Percentiles rank a stretch among this genome's conserved stretches.
These are phyloP conservation scores for Pecten maximus DNA, from an alignment of 2,888 invertebrate species.

Conservation along the genomic window DNA sequence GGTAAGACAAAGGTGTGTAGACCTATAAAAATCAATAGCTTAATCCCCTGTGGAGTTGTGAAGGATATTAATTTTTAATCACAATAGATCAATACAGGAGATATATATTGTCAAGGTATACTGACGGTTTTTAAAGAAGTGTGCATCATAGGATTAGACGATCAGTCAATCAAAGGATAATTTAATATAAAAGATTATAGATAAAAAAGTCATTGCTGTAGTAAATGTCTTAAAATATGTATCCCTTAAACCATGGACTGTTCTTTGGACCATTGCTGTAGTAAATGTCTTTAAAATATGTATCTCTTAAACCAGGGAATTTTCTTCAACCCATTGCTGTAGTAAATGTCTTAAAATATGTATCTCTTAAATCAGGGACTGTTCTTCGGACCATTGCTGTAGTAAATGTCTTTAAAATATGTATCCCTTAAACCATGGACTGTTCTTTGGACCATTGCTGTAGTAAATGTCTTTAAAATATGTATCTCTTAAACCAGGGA, in stretches of 20 bases:
- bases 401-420: too few relatives aligned
- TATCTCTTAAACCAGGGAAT: too few relatives aligned
- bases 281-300: too few relatives aligned
- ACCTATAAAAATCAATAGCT: background rate
- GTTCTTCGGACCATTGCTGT: too few relatives aligned
- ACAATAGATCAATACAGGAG: background rate
- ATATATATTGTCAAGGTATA: background rate
- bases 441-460: too few relatives aligned
- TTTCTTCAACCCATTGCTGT: too few relatives aligned
- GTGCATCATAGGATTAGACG: background rate
- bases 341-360: too few relatives aligned
- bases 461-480: too few relatives aligned
- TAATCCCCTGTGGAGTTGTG: constrained; percentile 28
- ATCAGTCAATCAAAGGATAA: background rate
- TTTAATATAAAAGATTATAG: background rate
- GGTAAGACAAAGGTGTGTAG: background rate
- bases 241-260: background rate
- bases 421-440: too few relatives aligned
- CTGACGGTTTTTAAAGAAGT: background rate
- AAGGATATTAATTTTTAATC: constrained; percentile 33
- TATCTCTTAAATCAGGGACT: too few relatives aligned
- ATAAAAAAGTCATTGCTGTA: background rate
- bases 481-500: too few relatives aligned
- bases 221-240: background rate
- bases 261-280: too few relatives aligned